Percentiles rank a stretch among this genome's conserved stretches.
phyloP scores from a whole-genome alignment of 2,888 invertebrate genomes.

The Caenorhabditis sp. region DNA sequence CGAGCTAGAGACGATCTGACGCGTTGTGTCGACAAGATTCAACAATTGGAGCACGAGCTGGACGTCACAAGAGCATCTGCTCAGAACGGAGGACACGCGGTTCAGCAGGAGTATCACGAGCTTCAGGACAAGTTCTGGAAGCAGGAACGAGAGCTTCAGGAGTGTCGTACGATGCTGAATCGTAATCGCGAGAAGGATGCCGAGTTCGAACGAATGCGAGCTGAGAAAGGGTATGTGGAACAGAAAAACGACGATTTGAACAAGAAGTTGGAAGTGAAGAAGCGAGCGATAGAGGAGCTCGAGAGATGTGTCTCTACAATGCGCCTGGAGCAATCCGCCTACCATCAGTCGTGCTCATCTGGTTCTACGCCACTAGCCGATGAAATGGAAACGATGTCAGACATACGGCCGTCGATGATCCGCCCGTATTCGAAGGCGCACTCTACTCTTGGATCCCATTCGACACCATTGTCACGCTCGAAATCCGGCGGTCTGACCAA shows the following conservation, averaged over 20 bases:
- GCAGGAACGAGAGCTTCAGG: slow-evolving; percentile 55
- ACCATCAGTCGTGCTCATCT: slow-evolving; percentile 68
- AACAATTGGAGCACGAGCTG: slow-evolving; percentile 39
- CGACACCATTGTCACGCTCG: slow-evolving; percentile 48
- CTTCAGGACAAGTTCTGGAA: slow-evolving; percentile 52
- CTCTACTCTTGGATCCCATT: slow-evolving; percentile 48
- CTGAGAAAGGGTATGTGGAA: slow-evolving; percentile 61
- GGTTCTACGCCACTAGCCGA: slow-evolving; percentile 68
- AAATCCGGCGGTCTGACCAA: slow-evolving; percentile 60
- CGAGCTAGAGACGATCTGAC: slow-evolving; percentile 41
- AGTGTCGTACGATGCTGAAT: slow-evolving; percentile 33
- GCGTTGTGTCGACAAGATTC: slow-evolving; percentile 36
- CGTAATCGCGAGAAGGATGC: slow-evolving; percentile 49
- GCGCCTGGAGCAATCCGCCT: slow-evolving; percentile 60
- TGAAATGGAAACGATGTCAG: slow-evolving; percentile 63
- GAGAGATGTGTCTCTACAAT: slow-evolving; percentile 58
- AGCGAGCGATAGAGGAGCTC: slow-evolving; percentile 58
- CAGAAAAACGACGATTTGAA: slow-evolving; percentile 62
- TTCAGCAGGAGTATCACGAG: slow-evolving; percentile 44
- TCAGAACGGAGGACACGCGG: slow-evolving; percentile 32
- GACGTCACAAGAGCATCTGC: slow-evolving; percentile 23
- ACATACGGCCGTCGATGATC: slow-evolving; percentile 40
- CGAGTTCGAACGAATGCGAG: slow-evolving; percentile 53
- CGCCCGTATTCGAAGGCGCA: slow-evolving; percentile 62
- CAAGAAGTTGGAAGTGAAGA: slow-evolving; percentile 61